Base-by-base conservation (phyloP, 2,797 vertebrate genomes). In the Todus mexicanus region DNA sequence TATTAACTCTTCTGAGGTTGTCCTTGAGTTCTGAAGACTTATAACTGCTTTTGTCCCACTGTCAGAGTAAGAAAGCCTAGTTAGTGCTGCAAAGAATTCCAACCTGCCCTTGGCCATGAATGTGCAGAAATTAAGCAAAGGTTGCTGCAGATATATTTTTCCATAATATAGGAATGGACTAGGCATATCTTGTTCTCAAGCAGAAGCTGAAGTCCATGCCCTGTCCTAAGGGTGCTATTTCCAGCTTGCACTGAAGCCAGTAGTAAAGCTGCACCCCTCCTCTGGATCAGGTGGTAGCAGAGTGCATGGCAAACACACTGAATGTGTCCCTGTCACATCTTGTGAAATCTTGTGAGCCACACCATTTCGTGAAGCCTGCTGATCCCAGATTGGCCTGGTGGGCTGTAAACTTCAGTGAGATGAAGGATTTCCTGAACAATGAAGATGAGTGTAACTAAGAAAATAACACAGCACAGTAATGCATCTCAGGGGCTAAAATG, bases 131-230 rank as follows among this genome's bases (percentile, higher is more conserved):
- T 26, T 38, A 75, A 84, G 60, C 29, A 54, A 31, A 61, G 54
- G 50, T 12, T 61, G 40, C 8, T 48, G 25, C 27, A 53, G 56
- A 50, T 11, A 8, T 40, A 4, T 56, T 87, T 53, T 89, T 22
- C 31, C 13, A 1, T 35, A 20, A 65, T 20, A 29, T 31, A 38
- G 6, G 0, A 1, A 69, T 5, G 37, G 42, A 51, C 42, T 69
- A 47, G 6, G 6, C 3, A 1, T 2, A 1, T 20, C 48, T 70
- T 33, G 27, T 26, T 75, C 73, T 81, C 9, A 3, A 75, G 66
- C 48, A 51, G 76, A 53, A 89, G 42, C 19, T 0, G 0, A 73
- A 68, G 31, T 13, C 0, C 0, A 13, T 53, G 37, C 19, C 23
- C 31, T 1, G 1, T 73, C 31, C 63, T 42, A 53, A 22, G 5